Base-by-base conservation (phyloP, 1,140 invertebrate genomes). In the Papilio machaon region DNA sequence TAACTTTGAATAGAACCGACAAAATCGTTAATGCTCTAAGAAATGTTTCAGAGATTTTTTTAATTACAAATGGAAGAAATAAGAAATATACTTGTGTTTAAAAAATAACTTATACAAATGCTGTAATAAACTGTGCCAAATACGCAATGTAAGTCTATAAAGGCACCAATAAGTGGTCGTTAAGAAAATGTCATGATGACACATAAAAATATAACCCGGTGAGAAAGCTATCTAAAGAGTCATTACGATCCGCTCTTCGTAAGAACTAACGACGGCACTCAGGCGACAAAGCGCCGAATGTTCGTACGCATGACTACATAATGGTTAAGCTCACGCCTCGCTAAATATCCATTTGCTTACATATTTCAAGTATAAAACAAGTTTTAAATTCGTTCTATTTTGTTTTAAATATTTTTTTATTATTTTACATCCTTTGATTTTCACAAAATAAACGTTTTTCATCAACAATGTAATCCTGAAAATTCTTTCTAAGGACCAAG, bases 401-500 rank as follows among this genome's bases (percentile, higher is more conserved):
- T 10, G 7, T 35, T 30, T 4, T 64, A 11, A 64, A 17, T n/a
- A 4, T 30, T 64, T n/a, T 64, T 64, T 19, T 19, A 19, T 60
- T n/a, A 10, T 30, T 30, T 30, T 30, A 35, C 23, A 10, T 30
- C 13, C 10, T 30, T 0, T 2, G 19, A 13, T 30, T 64, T 23
- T 64, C 60, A 64, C n/a, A 58, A 58, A n/a, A 64, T 11, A 15
- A 11, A 52, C 0, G 1, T 30, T 64, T 64, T 64, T 30, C 13
- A 30, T 64, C 19, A 38, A 70, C 30, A 7, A 2, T 70, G 13
- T 70, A 70, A 35, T 70, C 64, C 30, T 70, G 35, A 70, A 70
- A 70, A 35, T 35, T 70, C 30, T 70, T 67, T 35, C 11, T 70
- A 70, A 70, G 64, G 35, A 70, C 30, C 64, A 70, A 70, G 64